A percentile compares a stretch with the other conserved stretches of the same genome.
Evolutionary conservation across 2,797 vertebrate genomes (phyloP).

Genomic region (Kryptolebias ocellatus): DNA sequence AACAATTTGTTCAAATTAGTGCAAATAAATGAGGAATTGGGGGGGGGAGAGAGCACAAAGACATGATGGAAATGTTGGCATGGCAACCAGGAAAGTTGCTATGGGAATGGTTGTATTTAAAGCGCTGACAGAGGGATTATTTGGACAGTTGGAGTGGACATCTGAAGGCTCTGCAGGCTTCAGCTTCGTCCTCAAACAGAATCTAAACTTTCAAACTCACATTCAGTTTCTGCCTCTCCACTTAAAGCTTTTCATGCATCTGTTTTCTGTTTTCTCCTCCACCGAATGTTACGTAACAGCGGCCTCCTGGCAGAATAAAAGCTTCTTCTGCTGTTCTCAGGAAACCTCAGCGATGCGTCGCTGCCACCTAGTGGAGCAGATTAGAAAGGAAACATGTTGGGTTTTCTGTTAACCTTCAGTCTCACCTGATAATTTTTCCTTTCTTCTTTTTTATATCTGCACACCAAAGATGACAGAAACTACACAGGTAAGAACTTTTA

Average conservation of each 20-base stretch:
- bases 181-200: not conserved
- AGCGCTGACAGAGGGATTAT: conserved; percentile 50
- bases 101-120: conserved; percentile 62
- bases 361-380: conserved; percentile 62
- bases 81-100: conserved; percentile 69
- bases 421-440: conserved; percentile 1
- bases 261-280: not conserved
- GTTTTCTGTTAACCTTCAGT: not conserved
- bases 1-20: conserved; percentile 38
- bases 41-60: conserved; percentile 23
- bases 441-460: conserved; percentile 25
- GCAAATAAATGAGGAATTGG: conserved; percentile 45
- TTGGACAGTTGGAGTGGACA: conserved; percentile 26
- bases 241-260: not conserved
- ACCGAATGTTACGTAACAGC: conserved; percentile 41
- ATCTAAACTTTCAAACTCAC: not conserved
- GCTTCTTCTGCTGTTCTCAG: not conserved
- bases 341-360: not conserved
- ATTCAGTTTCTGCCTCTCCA: not conserved
- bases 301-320: conserved; percentile 12
- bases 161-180: conserved; percentile 2
- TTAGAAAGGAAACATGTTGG: not conserved
- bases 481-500: conserved; percentile 77
- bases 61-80: conserved; percentile 54
- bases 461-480: conserved; percentile 79